Evolutionary conservation across 2,113 vertebrate species (phyloP), one percentile per base, ranked within the genome.

Genomic region (Bufo gargarizans): DNA sequence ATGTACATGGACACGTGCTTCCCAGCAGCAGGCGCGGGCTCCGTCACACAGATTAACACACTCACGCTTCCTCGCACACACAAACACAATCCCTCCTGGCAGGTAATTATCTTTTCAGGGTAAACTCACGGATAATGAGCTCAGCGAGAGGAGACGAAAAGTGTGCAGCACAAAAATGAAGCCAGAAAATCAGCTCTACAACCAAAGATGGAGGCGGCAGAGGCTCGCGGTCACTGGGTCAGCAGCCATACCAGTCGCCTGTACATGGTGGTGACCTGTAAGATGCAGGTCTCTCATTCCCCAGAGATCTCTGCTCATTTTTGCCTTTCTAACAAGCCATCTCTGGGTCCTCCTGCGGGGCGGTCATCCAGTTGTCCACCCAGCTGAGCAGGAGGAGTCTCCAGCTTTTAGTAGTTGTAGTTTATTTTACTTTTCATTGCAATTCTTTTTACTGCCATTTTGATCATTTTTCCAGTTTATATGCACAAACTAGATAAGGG

Each of bases 91-190:
- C 74, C 88, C 74, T 83, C 74, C 82, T 79, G 88, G 88, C 82
- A 89, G 82, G 88, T 89, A 89, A 89, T 85, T 79, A 84, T 83
- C 82, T 79, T 85, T 61, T 58, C 59, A 79, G 88, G 77, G 65
- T 33, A 33, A 33, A 33, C 33, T 88, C 33, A 49, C 79, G 83
- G 80, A 82, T 88, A 87, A 87, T 87, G 77, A 82, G 79, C 86
- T 80, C 43, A 61, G 76, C 33, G 59, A 85, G 83, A 59, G 55
- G 63, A 47, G 49, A 84, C 16, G n/a, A 43, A 33, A 45, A 43
- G 43, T 43, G 49, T 69, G 63, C 22, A 59, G 59, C 14, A 61
- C 33, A 83, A 71, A 71, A 19, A 50, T 50, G 58, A 11, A 77
- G 58, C 43, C 58, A 56, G n/a, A 47, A 56, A 4, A 55, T 19